Evolutionary conservation across 2,113 vertebrate genomes (phyloP), one percentile per base, ranked within the genome.

Genomic region (Urocitellus parryii): DNA sequence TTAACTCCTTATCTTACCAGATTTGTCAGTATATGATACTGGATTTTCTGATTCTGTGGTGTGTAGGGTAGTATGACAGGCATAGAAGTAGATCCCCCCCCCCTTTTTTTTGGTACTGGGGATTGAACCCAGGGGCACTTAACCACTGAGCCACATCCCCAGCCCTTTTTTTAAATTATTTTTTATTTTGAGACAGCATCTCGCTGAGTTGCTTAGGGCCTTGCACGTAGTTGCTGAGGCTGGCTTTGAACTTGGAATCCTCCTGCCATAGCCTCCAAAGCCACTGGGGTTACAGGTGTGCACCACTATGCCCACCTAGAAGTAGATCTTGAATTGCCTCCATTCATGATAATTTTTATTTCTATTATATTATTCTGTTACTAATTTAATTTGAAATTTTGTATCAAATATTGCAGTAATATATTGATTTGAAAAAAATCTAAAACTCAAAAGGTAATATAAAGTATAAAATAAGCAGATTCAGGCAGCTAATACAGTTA

Each of bases 351-450:
- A 85, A 48, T 94, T 91, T 70, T 83, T 45, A 45, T 45, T 45
- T 92, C 20, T 67, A 37, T 87, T 84, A n/a, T 92, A 63, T 12
- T 22, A 88, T 74, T 96, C 12, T 93, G 17, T 37, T 95, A 85
- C 17, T 32, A 68, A 32, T 45, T 94, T 78, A 86, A 78, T 77
- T 91, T 65, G 17, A 32, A 95, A 77, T 94, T 90, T 96, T 92
- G 42, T 94, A 8, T 91, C 85, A 89, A 85, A 77, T 92, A 92
- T 37, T 70, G 2, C 27, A 92, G 16, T 48, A 11, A 81, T 91
- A 34, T 18, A 81, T 94, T 61, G 16, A 82, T 94, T 74, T 63
- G 25, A 63, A 63, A 51, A 25, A 82, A 82, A 68, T 93, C 17
- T 88, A 73, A 94, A 58, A 51, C 22, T 81, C 32, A 70, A 88